Base-by-base conservation (phyloP, 2,888 invertebrate species). In the Watsonalla cultraria region DNA sequence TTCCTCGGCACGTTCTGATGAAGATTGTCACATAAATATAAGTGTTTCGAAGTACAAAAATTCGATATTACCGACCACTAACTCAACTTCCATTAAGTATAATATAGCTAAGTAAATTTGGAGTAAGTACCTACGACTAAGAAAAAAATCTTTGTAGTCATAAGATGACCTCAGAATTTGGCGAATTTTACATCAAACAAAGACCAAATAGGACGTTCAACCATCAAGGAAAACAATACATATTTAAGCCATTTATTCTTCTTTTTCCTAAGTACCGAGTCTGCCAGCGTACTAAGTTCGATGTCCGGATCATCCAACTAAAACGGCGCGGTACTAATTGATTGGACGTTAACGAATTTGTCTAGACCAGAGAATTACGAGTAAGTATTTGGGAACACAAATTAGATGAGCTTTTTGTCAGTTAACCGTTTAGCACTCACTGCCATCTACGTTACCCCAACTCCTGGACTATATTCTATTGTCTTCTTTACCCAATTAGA, bases 271-370 rank as follows among this genome's bases (percentile, higher is more conserved):
- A 46, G 53, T 59, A 50, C 47, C 55, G 55, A 49, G 37, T 49
- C 70, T 62, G 69, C 62, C 66, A 24, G 24, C 24, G 24, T 24
- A 24, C 24, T 47, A 73, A 69, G 85, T 83, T 84, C 86, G 76
- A 74, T 62, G 84, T 33, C 82, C 86, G 76, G 69, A 53, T 67
- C 75, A 76, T 70, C 73, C 71, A 71, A 77, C 70, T 74, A 76
- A 69, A 71, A 71, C 78, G 75, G 62, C 68, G 72, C 80, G 80
- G 54, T 67, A 64, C 79, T 77, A 86, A 86, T 86, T 85, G 79
- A 84, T 86, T 82, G 70, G 58, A 56, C 61, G 24, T 70, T 73
- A 77, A 74, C 66, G 72, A 78, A 74, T 75, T 74, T 63, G 68
- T 66, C 83, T 84, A 82, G 84, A 77, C 74, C 66, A 69, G 57